These are phyloP conservation scores for Wasmannia auropunctata DNA, from an alignment of 1,140 invertebrate species.

Conservation along the genomic window DNA sequence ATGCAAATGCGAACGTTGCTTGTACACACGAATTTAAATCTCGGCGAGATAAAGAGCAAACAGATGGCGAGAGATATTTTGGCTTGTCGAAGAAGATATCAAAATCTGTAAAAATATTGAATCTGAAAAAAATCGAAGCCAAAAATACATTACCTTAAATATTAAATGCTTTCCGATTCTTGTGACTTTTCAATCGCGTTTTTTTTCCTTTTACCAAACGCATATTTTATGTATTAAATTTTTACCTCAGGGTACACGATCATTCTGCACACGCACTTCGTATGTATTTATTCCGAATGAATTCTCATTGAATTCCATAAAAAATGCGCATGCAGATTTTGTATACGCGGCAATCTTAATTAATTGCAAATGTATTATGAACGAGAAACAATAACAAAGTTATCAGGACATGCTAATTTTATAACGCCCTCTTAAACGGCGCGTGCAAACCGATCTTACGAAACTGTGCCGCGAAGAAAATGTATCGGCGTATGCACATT, in stretches of 20 bases:
- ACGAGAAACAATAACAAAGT: slow-evolving; percentile 30
- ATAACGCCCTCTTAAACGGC: not conserved
- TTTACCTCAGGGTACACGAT: not conserved
- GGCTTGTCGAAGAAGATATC: not conserved
- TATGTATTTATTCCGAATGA: not conserved
- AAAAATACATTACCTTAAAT: not conserved
- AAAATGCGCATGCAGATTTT: not conserved
- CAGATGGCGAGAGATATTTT: not conserved
- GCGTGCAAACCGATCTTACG: slow-evolving; percentile 3
- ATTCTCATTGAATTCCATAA: not conserved
- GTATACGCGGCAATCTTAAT: not conserved
- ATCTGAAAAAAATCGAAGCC: not conserved
- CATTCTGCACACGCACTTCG: not conserved
- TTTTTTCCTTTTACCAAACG: not conserved
- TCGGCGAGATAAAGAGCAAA: not conserved
- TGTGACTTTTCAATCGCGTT: not conserved
- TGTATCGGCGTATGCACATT: slow-evolving; percentile 29
- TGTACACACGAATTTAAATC: not conserved
- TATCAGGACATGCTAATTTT: not conserved
- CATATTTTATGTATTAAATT: not conserved
- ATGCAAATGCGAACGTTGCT: not conserved
- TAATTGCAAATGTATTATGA: not conserved
- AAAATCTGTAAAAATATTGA: not conserved
- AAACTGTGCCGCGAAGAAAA: slow-evolving; percentile 33
- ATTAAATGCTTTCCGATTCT: not conserved